These are phyloP conservation scores for Dermatemys mawii DNA, from an alignment of 2,113 vertebrate genomes.

Conservation along the genomic window DNA sequence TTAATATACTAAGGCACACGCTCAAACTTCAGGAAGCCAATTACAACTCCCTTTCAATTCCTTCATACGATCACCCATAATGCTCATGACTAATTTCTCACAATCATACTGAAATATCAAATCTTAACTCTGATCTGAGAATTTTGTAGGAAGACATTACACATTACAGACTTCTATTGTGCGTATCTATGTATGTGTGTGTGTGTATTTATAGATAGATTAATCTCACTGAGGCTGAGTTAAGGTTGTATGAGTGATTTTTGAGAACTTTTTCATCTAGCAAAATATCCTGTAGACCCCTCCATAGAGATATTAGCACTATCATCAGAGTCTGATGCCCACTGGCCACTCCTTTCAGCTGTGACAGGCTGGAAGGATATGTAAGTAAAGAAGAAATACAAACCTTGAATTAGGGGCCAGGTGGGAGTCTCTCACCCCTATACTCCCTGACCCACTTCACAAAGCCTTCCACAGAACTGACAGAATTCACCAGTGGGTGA, in stretches of 20 bases:
- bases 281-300: neutral
- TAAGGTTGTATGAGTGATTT: neutral
- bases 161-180: neutral
- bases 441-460: neutral
- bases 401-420: neutral
- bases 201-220: neutral
- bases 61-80: neutral
- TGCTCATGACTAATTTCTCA: neutral
- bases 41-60: neutral
- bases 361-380: neutral
- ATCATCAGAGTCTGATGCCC: neutral
- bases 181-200: too few species aligned
- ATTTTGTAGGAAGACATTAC: neutral
- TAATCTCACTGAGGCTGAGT: neutral
- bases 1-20: neutral
- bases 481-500: constrained; percentile 14
- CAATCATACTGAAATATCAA: neutral
- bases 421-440: neutral
- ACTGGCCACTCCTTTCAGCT: neutral
- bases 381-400: neutral
- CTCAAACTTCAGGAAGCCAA: neutral
- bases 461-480: neutral
- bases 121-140: neutral
- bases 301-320: accelerated
- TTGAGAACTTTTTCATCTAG: neutral